phyloP scores from a whole-genome alignment of 1,140 invertebrate species.

The Acromyrmex echinatior region DNA sequence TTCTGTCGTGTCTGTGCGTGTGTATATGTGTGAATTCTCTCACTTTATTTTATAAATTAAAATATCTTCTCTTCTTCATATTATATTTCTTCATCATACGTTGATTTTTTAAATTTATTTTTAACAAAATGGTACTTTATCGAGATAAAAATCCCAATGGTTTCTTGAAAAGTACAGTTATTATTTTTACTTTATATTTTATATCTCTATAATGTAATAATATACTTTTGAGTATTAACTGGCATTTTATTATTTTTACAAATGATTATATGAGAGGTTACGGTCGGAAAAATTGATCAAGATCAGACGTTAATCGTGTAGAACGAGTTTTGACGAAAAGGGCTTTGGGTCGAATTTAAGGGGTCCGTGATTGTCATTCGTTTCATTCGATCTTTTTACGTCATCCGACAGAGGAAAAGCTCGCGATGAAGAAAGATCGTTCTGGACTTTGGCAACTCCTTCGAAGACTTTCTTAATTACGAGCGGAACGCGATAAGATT shows the following conservation, averaged over 20 bases:
- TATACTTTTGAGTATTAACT: background rate
- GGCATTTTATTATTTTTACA: background rate
- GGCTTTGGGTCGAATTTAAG: slow-evolving; percentile 39
- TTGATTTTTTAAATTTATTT: background rate
- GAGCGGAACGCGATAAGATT: slow-evolving; percentile 68
- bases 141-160: background rate
- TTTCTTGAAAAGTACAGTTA: background rate
- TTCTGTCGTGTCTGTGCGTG: no score
- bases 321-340: slow-evolving; percentile 12
- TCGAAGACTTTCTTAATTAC: slow-evolving; percentile 75
- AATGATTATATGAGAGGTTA: background rate
- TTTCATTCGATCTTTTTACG: slow-evolving; percentile 50
- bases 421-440: slow-evolving; percentile 60
- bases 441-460: slow-evolving; percentile 49
- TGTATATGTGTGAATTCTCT: background rate
- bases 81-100: background rate
- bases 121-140: background rate
- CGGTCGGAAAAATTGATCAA: slow-evolving; percentile 23
- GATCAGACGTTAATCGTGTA: slow-evolving; percentile 8
- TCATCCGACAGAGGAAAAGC: slow-evolving; percentile 45
- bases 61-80: background rate
- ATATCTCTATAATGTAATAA: background rate
- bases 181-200: background rate
- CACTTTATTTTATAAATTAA: background rate
- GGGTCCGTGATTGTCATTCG: slow-evolving; percentile 54